phyloP scores from a whole-genome alignment of 2,888 invertebrate genomes.

The Drosophila pseudotakahashii region DNA sequence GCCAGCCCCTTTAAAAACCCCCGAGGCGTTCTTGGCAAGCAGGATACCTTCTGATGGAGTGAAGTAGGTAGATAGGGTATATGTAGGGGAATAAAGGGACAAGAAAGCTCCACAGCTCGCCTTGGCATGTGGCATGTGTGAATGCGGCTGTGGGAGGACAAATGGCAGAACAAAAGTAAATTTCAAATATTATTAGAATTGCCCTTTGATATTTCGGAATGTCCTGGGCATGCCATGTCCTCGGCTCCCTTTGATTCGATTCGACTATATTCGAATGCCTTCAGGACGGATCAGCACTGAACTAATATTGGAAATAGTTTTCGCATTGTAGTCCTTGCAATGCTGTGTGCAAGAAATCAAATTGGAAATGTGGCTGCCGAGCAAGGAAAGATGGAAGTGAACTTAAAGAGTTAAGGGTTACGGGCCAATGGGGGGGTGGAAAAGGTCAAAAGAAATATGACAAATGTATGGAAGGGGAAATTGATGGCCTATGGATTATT shows the following conservation, averaged over 20 bases:
- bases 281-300: constrained; percentile 32
- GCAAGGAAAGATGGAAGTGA: background rate
- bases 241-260: constrained; percentile 17
- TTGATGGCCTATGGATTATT: background rate
- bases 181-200: constrained; percentile 51
- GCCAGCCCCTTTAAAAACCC: constrained; percentile 5
- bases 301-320: constrained; percentile 45
- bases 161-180: constrained; percentile 41
- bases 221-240: constrained; percentile 25
- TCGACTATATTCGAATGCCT: constrained; percentile 32
- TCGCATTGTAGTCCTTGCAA: constrained; percentile 32
- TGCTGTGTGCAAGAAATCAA: constrained; percentile 5
- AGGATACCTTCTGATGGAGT: constrained; percentile 9
- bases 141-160: constrained; percentile 25
- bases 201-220: constrained; percentile 47
- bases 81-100: constrained; percentile 3
- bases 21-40: constrained; percentile 30
- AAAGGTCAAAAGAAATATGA: background rate
- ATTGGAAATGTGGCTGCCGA: constrained; percentile 11
- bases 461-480: background rate
- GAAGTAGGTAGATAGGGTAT: background rate
- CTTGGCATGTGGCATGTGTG: constrained; percentile 36
- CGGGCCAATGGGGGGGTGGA: background rate
- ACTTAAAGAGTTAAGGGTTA: constrained; percentile 15
- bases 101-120: constrained; percentile 4